Percentiles rank a stretch among this genome's conserved stretches.
Conservation (phyloP, 2,888 invertebrate species). For the Nesidiocoris tenuis region DNA sequence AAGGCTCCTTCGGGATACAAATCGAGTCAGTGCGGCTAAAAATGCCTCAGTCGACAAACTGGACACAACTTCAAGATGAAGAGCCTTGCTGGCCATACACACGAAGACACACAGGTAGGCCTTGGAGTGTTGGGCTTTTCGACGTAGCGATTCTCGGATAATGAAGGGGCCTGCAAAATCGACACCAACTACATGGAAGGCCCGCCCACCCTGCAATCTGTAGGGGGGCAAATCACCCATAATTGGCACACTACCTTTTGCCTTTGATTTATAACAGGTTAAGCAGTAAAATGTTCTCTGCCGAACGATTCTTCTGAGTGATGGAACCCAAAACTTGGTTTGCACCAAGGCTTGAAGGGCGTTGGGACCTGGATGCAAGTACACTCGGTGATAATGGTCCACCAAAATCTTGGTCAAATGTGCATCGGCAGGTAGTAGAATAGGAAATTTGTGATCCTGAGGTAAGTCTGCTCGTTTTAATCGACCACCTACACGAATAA, state of each 20-base stretch:
- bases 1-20: constrained; percentile 50
- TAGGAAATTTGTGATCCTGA: constrained; percentile 18
- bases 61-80: neutral
- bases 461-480: neutral
- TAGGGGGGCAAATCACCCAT: constrained; percentile 2
- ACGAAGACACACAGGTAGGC: constrained; percentile 5
- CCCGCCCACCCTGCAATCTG: neutral
- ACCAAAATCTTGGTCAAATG: constrained; percentile 27
- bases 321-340: constrained; percentile 3
- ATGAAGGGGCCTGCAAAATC: constrained; percentile 6
- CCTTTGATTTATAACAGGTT: neutral
- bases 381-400: constrained; percentile 29
- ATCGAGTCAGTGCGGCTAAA: constrained; percentile 52
- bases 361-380: constrained; percentile 30
- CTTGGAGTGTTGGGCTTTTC: neutral
- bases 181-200: neutral
- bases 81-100: constrained; percentile 10
- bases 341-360: constrained; percentile 23
- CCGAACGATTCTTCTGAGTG: neutral
- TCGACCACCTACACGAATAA: neutral
- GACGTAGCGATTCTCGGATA: neutral
- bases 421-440: constrained; percentile 24
- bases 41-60: constrained; percentile 49
- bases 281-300: neutral
- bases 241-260: neutral